phyloP scores from a whole-genome alignment of 2,113 vertebrate species.

The Diadophis punctatus region DNA sequence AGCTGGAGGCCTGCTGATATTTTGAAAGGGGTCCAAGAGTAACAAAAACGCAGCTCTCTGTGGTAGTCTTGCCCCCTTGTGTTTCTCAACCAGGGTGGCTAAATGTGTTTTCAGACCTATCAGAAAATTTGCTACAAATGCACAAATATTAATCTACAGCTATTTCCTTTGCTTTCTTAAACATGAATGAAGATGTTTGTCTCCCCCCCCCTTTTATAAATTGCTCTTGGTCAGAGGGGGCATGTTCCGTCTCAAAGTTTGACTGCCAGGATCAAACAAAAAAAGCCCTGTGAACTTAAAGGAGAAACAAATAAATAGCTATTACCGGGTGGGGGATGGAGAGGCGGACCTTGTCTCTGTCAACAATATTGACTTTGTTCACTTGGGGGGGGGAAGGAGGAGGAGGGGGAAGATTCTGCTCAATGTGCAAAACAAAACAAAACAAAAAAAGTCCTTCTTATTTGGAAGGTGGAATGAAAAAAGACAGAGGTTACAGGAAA shows the following conservation, averaged over 20 bases:
- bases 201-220: slow-evolving; percentile 68
- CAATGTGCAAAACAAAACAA: slow-evolving; percentile 63
- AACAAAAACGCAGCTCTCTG: slow-evolving; percentile 67
- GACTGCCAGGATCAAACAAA: slow-evolving; percentile 78
- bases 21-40: slow-evolving; percentile 75
- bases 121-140: slow-evolving; percentile 63
- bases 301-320: slow-evolving; percentile 78
- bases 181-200: slow-evolving; percentile 80
- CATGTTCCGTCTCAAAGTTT: slow-evolving; percentile 82
- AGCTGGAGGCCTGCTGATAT: slow-evolving; percentile 61
- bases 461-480: slow-evolving; percentile 86
- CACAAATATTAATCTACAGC: slow-evolving; percentile 70
- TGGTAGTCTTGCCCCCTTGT: slow-evolving; percentile 63
- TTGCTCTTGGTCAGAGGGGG: slow-evolving; percentile 82
- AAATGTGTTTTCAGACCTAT: slow-evolving; percentile 66
- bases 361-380: slow-evolving; percentile 85
- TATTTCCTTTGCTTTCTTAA: slow-evolving; percentile 71
- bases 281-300: slow-evolving; percentile 73
- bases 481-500: slow-evolving; percentile 96
- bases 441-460: slow-evolving; percentile 64
- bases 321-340: slow-evolving; percentile 56
- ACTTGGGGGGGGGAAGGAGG: slow-evolving; percentile 36
- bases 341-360: slow-evolving; percentile 74
- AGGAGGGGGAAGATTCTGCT: slow-evolving; percentile 54
- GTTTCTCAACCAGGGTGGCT: slow-evolving; percentile 65